Percentiles rank a stretch among this genome's conserved stretches.
phyloP scores from a whole-genome alignment of 1,140 invertebrate species.

The Amphibalanus amphitrite region DNA sequence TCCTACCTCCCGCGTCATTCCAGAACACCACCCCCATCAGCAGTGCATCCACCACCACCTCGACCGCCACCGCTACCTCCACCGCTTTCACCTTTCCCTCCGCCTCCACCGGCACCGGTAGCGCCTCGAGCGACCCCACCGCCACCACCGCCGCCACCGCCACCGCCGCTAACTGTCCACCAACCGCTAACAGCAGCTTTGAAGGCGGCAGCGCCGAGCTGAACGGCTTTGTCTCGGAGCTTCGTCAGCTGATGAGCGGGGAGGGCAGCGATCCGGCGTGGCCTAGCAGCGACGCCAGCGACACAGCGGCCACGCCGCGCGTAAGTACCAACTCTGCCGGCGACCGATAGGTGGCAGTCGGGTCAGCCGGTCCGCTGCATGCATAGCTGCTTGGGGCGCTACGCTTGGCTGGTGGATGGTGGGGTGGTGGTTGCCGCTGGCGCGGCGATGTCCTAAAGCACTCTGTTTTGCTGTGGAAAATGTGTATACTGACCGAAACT shows the following conservation, averaged over 20 bases:
- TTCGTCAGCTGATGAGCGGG: neutral
- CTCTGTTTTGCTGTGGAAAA: too few relatives aligned
- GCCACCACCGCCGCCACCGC: too few relatives aligned
- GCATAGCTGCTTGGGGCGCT: neutral
- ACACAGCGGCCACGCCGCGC: neutral
- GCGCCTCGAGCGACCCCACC: neutral
- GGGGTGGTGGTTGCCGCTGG: neutral
- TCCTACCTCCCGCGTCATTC: neutral
- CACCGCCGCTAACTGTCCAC: neutral
- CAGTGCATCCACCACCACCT: neutral
- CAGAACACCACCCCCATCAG: neutral
- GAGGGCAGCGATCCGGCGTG: neutral
- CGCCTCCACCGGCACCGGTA: neutral
- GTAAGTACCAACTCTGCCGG: neutral
- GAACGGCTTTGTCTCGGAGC: neutral
- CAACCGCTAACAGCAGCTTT: neutral
- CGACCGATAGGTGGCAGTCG: neutral
- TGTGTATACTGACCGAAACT: too few relatives aligned
- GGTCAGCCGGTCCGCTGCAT: neutral
- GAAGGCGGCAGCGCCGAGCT: neutral
- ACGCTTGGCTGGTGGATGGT: neutral
- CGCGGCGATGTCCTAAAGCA: too few relatives aligned
- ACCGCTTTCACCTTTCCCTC: neutral
- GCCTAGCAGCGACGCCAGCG: neutral
- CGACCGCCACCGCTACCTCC: neutral